These are phyloP conservation scores for Vulpes lagopus DNA, from an alignment of 2,113 vertebrate species.

Conservation along the genomic window DNA sequence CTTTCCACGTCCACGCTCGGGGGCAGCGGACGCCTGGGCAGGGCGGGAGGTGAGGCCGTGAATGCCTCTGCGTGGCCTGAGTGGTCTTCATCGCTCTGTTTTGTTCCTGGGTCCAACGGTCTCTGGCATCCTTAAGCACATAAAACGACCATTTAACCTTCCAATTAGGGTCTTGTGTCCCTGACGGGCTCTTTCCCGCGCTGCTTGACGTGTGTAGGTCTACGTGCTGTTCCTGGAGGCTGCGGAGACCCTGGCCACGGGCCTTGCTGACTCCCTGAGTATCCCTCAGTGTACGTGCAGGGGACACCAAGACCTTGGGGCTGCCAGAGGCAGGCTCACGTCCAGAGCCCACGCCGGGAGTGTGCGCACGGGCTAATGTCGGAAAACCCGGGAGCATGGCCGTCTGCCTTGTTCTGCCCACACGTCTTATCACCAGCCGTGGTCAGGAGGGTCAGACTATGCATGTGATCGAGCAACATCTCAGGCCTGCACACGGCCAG, in stretches of 20 bases:
- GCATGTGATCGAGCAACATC: neutral
- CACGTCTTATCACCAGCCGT: rapidly evolving
- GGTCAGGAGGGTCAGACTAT: neutral
- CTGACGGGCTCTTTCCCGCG: rapidly evolving
- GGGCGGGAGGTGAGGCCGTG: neutral
- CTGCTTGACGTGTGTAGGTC: rapidly evolving
- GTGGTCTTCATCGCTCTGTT: neutral
- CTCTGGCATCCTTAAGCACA: neutral
- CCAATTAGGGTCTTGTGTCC: neutral
- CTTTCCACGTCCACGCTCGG: neutral
- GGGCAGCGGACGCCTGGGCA: no score
- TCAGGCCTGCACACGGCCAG: rapidly evolving
- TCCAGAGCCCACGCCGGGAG: neutral
- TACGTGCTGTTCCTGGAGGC: neutral
- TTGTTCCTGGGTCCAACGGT: neutral
- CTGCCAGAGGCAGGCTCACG: rapidly evolving
- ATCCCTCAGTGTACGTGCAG: rapidly evolving
- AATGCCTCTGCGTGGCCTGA: neutral
- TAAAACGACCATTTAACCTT: neutral
- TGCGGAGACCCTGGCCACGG: neutral
- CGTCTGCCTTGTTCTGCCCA: neutral
- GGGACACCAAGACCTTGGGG: neutral
- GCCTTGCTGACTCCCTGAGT: neutral
- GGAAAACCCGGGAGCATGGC: neutral
- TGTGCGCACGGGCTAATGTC: neutral